Conservation (phyloP, 2,113 vertebrate genomes). For the cat (Felis catus) region DNA sequence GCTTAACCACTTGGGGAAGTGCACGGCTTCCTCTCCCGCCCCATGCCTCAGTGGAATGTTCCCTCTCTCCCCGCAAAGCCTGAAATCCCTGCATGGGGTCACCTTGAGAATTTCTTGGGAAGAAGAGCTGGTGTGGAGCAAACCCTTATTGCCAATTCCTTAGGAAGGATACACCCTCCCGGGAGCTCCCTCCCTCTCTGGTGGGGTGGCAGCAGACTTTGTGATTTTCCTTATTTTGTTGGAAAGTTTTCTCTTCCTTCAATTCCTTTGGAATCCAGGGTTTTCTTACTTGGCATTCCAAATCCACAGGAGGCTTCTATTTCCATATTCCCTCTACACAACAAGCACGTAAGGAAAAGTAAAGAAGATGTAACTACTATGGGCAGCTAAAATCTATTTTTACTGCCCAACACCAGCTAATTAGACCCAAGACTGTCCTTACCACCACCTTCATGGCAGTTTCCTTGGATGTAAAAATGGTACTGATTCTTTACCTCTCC, state of each 20-base stretch:
- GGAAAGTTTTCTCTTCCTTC: not conserved
- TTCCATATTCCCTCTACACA: not conserved
- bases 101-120: slow-evolving; percentile 45
- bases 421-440: slow-evolving; percentile 9
- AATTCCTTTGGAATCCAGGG: not conserved
- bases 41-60: accelerated
- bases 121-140: not conserved
- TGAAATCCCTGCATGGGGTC: not conserved
- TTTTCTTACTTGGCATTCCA: not conserved
- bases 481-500: no score
- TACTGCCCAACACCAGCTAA: not conserved
- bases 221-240: not conserved
- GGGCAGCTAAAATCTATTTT: not conserved
- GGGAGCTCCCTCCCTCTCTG: no score
- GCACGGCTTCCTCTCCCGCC: not conserved
- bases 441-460: not conserved
- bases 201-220: accelerated
- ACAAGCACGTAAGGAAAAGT: not conserved
- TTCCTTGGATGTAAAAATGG: not conserved
- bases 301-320: not conserved
- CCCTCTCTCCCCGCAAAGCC: not conserved
- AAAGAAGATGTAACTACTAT: not conserved
- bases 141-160: no score
- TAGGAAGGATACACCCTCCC: not conserved
- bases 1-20: slow-evolving; percentile 14